These are phyloP conservation scores for Centruroides sculpturatus DNA, from an alignment of 1,140 invertebrate genomes.

Conservation along the genomic window DNA sequence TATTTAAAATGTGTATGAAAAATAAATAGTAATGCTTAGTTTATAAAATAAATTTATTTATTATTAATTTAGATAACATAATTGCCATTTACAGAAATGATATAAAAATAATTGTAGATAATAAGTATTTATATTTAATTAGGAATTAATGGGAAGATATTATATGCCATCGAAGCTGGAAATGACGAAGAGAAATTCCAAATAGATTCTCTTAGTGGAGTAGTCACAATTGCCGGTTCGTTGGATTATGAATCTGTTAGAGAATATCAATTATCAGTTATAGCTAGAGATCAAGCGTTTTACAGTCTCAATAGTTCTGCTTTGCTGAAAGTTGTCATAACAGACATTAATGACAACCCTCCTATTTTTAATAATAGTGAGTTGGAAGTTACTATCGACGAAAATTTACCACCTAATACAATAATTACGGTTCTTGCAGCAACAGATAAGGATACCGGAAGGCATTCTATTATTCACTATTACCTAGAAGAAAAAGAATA, in stretches of 20 bases:
- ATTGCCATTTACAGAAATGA: too few species aligned
- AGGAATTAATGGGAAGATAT: constrained; percentile 53
- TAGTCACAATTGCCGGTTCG: constrained; percentile 55
- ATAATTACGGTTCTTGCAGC: constrained; percentile 82
- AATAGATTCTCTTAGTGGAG: constrained; percentile 57
- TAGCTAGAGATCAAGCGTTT: constrained; percentile 61
- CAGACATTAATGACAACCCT: constrained; percentile 78
- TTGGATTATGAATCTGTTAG: constrained; percentile 75
- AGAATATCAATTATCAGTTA: constrained; percentile 71
- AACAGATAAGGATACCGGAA: constrained; percentile 77
- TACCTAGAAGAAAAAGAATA: constrained; percentile 36
- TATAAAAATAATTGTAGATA: constrained; percentile 27
- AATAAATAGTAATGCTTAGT: too few species aligned
- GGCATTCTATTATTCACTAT: constrained; percentile 88
- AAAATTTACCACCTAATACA: constrained; percentile 78
- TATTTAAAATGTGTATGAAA: too few species aligned
- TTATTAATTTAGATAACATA: too few species aligned
- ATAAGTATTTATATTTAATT: constrained; percentile 74
- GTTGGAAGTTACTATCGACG: constrained; percentile 56
- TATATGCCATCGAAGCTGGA: constrained; percentile 52
- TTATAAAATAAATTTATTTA: too few species aligned
- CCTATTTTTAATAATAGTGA: constrained; percentile 43
- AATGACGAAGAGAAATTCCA: constrained; percentile 59
- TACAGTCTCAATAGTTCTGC: constrained; percentile 52
- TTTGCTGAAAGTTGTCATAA: constrained; percentile 64